These are phyloP conservation scores for Gymnothorax javanicus DNA, from an alignment of 2,797 vertebrate species.

Conservation along the genomic window DNA sequence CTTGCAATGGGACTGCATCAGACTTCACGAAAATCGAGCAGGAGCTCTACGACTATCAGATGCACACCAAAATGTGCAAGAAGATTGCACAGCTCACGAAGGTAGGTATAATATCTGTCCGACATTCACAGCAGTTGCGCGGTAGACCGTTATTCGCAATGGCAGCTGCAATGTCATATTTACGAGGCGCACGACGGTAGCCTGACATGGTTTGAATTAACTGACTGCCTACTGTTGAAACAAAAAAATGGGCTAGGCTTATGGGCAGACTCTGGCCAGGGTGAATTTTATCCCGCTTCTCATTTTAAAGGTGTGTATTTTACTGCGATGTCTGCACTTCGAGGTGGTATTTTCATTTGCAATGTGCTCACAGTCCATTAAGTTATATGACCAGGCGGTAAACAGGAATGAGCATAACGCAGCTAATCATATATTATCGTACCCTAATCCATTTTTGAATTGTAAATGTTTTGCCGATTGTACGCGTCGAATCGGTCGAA, in stretches of 20 bases:
- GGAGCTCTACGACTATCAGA: conserved; percentile 78
- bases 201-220: not conserved
- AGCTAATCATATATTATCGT: not conserved
- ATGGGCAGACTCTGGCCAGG: not conserved
- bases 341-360: not conserved
- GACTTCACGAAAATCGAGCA: conserved; percentile 69
- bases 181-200: not conserved
- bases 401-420: not conserved
- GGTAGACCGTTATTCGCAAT: not conserved
- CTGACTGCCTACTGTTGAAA: not conserved
- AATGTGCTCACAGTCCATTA: not conserved
- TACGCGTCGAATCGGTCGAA: conserved; percentile 19
- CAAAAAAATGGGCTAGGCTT: not conserved
- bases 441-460: not conserved
- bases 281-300: not conserved
- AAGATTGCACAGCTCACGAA: conserved; percentile 98
- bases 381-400: not conserved
- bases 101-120: conserved; percentile 69
- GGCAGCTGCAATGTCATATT: conserved; percentile 42
- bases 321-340: not conserved
- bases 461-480: not conserved
- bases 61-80: conserved; percentile 97
- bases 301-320: not conserved
- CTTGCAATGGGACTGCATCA: conserved; percentile 78
- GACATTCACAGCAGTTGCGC: not conserved